These are phyloP conservation scores for Labroides dimidiatus DNA, from an alignment of 2,797 vertebrate species.

Conservation along the genomic window DNA sequence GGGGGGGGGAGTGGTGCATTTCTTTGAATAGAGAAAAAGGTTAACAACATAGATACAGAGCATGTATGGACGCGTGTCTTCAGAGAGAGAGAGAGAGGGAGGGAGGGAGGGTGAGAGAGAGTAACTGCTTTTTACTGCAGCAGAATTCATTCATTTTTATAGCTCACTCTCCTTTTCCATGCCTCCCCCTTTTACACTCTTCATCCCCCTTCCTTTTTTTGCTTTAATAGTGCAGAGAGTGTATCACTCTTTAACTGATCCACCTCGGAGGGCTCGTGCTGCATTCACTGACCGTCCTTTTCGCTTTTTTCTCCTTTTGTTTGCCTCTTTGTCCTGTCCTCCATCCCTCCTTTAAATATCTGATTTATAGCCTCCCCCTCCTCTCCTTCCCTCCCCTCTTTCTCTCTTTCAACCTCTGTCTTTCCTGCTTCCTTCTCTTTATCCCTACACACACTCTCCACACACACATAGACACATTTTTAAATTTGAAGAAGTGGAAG, in stretches of 20 bases:
- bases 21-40: constrained; percentile 69
- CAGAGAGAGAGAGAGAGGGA: constrained; percentile 8
- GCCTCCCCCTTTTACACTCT: constrained; percentile 15
- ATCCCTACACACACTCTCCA: constrained; percentile 18
- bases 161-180: constrained; percentile 69
- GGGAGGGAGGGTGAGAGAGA: constrained; percentile 18
- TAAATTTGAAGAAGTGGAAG: constrained; percentile 58
- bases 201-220: constrained; percentile 37
- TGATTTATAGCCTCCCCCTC: constrained; percentile 45
- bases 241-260: constrained; percentile 41
- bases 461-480: constrained; percentile 16
- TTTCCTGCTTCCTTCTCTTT: not conserved
- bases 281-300: constrained; percentile 43
- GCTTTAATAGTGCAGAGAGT: constrained; percentile 53
- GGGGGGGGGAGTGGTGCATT: constrained; percentile 61
- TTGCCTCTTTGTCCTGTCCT: constrained; percentile 47
- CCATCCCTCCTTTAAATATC: constrained; percentile 50
- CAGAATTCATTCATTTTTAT: constrained; percentile 82
- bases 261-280: constrained; percentile 36
- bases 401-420: not conserved
- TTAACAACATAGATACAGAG: constrained; percentile 66
- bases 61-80: constrained; percentile 37
- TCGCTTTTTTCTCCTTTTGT: constrained; percentile 15
- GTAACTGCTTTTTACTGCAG: constrained; percentile 80
- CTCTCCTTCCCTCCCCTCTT: not conserved